phyloP scores from a whole-genome alignment of 2,888 invertebrate genomes.

The Pherbina coryleti region DNA sequence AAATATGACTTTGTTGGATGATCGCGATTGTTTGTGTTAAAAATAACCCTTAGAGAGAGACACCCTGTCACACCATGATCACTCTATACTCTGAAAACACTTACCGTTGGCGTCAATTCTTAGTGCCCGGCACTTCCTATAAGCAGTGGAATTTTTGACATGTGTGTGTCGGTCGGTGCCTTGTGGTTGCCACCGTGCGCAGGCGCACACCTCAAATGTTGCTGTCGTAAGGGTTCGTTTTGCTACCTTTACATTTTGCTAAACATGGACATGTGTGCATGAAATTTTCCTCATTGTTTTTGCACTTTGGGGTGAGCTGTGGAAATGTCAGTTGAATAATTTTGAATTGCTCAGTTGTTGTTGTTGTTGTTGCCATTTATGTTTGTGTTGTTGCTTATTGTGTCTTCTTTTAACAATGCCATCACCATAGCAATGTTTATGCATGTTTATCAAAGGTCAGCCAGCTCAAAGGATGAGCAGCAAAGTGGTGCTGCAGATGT shows the following conservation, averaged over 20 bases:
- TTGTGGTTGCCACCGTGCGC: not conserved
- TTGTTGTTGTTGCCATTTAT: too few species aligned
- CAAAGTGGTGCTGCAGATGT: too few species aligned
- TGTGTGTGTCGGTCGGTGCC: not conserved
- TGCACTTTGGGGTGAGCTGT: not conserved
- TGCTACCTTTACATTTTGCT: not conserved
- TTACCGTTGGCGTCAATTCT: not conserved
- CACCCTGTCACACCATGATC: not conserved
- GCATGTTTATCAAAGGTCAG: too few species aligned
- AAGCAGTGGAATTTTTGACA: conserved; percentile 10
- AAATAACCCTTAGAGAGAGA: not conserved
- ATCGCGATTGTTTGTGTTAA: not conserved
- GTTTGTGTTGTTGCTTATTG: too few species aligned
- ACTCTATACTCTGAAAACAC: not conserved
- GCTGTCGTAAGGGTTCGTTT: not conserved
- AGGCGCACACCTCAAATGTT: not conserved
- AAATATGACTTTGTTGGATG: too few species aligned
- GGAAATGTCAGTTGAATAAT: not conserved
- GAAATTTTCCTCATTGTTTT: not conserved
- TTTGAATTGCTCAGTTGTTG: not conserved
- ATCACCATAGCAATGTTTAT: too few species aligned
- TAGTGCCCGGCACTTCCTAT: not conserved
- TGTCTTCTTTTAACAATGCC: too few species aligned
- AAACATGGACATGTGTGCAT: not conserved
- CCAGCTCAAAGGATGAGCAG: too few species aligned